Conservation (phyloP, 2,113 vertebrate genomes). For the Phyllostomus discolor region DNA sequence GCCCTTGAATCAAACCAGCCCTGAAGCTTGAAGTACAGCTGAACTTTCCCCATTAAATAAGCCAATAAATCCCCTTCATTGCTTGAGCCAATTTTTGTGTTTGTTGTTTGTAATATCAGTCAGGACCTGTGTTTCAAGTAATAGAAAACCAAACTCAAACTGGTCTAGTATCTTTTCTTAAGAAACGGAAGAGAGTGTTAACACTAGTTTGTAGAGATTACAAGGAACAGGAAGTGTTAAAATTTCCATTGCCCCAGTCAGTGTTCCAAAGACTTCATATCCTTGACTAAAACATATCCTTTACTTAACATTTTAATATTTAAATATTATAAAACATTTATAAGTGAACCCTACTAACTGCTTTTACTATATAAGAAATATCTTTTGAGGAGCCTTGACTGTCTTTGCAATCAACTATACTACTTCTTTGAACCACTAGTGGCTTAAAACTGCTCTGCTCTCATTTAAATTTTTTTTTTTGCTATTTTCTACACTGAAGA, state of each 20-base stretch:
- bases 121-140: background rate
- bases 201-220: background rate
- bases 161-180: background rate
- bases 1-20: background rate
- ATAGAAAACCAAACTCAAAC: background rate
- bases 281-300: background rate
- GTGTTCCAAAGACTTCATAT: background rate
- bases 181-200: background rate
- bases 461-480: background rate
- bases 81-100: background rate
- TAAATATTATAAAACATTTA: background rate
- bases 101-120: background rate
- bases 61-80: background rate
- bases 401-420: background rate
- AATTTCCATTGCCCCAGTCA: background rate
- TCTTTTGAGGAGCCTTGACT: background rate
- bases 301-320: background rate
- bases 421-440: background rate
- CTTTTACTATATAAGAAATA: background rate
- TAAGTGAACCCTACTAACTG: background rate
- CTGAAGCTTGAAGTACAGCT: background rate
- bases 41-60: background rate
- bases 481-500: background rate
- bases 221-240: background rate
- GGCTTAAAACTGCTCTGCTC: background rate